Base-by-base conservation (phyloP, 2,113 vertebrate genomes). In the Lamprologus sp. region DNA sequence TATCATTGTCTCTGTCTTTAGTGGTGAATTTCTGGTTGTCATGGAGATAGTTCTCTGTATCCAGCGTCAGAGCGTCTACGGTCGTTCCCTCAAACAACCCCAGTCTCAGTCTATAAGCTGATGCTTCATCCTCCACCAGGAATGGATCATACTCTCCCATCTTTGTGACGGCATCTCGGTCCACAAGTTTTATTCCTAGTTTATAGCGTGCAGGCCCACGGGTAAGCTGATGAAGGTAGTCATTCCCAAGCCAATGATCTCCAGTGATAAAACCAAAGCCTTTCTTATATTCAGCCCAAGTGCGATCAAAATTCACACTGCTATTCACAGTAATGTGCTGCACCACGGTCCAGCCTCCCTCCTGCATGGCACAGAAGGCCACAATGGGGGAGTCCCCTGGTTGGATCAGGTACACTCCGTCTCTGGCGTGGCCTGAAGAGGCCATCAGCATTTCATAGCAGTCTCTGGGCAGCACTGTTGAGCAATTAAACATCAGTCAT, bases 261-360 rank as follows among this genome's bases (percentile, higher is more conserved):
- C 96, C 97, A 3, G 93, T 94, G 73, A 97, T 88, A 0, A 89
- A 90, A 26, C 97, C 98, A 81, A 98, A 98, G 79, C 97, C 98
- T 0, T 90, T 92, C 88, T 97, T 98, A 87, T 98, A 98, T 83
- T 98, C 97, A n/a, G 91, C 92, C 98, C 98, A 98, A 47, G 95
- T 94, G 17, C 97, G 92, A 79, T 98, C 97, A 13, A 98, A 98
- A 83, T 97, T 91, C 0, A 97, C 93, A 15, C 96, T 97, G 90
- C 97, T 97, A 75, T 98, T 98, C 33, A 97, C 96, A 4, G 98
- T 98, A 86, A 98, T 98, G 68, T 98, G 97, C 92, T 98, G 98
- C 84, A 98, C 96, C 49, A 98, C 95, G 1, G 97, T 98, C 98
- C 97, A 98, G 60, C 98, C 98, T 8, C 97, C 97, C 3, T 97